Evolutionary conservation across 1,140 invertebrate genomes (phyloP), one percentile per base, ranked within the genome.

Genomic region (Ruditapes philippinarum): DNA sequence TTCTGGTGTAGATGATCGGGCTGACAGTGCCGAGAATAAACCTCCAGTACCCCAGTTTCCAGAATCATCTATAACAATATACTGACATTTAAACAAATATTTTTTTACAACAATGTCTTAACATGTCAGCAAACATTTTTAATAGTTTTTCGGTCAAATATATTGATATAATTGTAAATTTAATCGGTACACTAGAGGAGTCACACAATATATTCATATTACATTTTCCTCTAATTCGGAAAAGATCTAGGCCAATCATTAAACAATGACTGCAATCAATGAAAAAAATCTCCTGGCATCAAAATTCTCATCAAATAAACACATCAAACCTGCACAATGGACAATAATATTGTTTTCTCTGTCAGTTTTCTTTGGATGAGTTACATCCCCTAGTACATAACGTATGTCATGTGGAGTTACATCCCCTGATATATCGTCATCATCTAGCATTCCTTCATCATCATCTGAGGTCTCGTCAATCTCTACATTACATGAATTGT

Each of bases 301-400:
- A n/a, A n/a, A n/a, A n/a, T n/a, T n/a, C n/a, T n/a, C n/a, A n/a
- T n/a, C n/a, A n/a, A n/a, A n/a, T n/a, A n/a, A n/a, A n/a, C n/a
- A n/a, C 25, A 65, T 36, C 28, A 78, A 84, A 96, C 95, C 95
- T 42, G 92, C 93, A 93, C 95, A 95, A 80, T 95, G 95, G 17
- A 95, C 89, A 38, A 95, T 90, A 36, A 95, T 91, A 70, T 94
- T 94, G 33, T 92, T 87, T 11, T 88, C 36, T 25, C 89, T 89
- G 11, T 84, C 89, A 22, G 91, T 85, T 79, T 92, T 62, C 4
- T 92, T 45, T 33, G 95, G 95, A 33, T 94, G 89, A 19, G 94
- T 96, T 12, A 96, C 95, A 90, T 96, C 95, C 0, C 95, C 95
- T 70, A 92, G 94, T 14, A 95, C 93, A 91, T 95, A 96, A 36